These are phyloP conservation scores for Dendrocincla tyrannina DNA, from an alignment of 2,797 vertebrate genomes.

Conservation along the genomic window DNA sequence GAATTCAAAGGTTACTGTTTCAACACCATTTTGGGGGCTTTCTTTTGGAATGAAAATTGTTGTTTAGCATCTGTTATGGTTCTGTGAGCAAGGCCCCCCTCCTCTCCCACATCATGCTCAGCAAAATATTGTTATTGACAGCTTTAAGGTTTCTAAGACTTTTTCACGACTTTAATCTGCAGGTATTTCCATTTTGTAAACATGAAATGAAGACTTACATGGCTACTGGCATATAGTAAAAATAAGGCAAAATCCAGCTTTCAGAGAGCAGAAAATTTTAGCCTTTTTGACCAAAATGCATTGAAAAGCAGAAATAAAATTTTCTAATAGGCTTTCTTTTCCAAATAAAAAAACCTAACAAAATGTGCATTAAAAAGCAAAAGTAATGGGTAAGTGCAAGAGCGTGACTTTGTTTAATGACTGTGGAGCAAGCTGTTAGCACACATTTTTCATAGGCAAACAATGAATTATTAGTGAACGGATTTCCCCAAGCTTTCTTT, in stretches of 20 bases:
- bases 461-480: conserved; percentile 59
- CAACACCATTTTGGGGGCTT: neutral
- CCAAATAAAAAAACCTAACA: neutral
- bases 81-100: neutral
- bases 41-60: neutral
- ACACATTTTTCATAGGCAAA: conserved; percentile 40
- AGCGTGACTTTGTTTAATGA: neutral
- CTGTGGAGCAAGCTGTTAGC: neutral
- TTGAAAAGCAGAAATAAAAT: neutral
- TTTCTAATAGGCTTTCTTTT: neutral
- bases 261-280: neutral
- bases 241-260: neutral
- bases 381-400: neutral
- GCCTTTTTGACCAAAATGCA: neutral
- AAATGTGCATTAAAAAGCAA: conserved; percentile 3
- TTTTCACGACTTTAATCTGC: neutral
- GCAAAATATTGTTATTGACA: neutral
- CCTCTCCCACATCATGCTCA: neutral
- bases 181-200: neutral
- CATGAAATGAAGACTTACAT: neutral
- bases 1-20: neutral
- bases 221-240: neutral
- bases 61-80: neutral
- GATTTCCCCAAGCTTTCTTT: conserved; percentile 74
- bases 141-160: neutral